Percentiles rank a stretch among this genome's conserved stretches.
phyloP scores from a whole-genome alignment of 2,888 invertebrate genomes.

The Osmoderma eremita region DNA sequence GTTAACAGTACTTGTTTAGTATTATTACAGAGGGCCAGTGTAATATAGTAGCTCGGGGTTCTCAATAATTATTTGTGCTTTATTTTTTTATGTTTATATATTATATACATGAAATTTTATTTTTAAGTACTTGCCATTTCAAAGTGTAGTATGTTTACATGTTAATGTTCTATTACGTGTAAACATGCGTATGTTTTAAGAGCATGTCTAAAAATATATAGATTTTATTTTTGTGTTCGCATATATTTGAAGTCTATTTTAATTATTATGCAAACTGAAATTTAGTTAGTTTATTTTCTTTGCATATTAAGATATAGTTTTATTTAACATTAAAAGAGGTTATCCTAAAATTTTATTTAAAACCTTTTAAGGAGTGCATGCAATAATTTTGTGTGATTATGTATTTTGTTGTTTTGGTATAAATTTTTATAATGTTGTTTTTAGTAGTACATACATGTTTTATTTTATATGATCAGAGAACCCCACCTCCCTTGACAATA shows the following conservation, averaged over 20 bases:
- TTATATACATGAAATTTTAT: conserved; percentile 13
- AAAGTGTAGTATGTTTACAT: conserved; percentile 20
- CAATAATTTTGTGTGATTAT: conserved; percentile 13
- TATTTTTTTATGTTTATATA: conserved; percentile 16
- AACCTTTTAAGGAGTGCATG: not conserved
- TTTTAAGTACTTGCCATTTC: conserved; percentile 29
- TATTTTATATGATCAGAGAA: conserved; percentile 32
- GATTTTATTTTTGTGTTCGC: conserved; percentile 17
- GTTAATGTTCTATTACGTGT: not conserved
- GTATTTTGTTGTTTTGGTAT: conserved; percentile 32
- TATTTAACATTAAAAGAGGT: conserved; percentile 9
- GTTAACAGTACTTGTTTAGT: conserved; percentile 68
- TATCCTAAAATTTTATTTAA: conserved; percentile 11
- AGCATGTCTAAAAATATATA: not conserved
- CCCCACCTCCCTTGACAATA: conserved; percentile 38
- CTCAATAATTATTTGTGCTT: conserved; percentile 27
- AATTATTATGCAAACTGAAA: not conserved
- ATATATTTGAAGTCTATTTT: conserved; percentile 7
- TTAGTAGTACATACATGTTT: conserved; percentile 19
- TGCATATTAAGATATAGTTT: conserved; percentile 13
- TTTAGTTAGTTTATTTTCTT: conserved; percentile 20
- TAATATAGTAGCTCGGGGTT: conserved; percentile 48
- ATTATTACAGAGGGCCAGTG: conserved; percentile 54
- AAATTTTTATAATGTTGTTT: conserved; percentile 34
- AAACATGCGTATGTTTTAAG: not conserved